Percentiles rank a stretch among this genome's conserved stretches.
These are phyloP conservation scores for Trissolcus japonicus DNA, from an alignment of 2,888 invertebrate genomes.

Conservation along the genomic window DNA sequence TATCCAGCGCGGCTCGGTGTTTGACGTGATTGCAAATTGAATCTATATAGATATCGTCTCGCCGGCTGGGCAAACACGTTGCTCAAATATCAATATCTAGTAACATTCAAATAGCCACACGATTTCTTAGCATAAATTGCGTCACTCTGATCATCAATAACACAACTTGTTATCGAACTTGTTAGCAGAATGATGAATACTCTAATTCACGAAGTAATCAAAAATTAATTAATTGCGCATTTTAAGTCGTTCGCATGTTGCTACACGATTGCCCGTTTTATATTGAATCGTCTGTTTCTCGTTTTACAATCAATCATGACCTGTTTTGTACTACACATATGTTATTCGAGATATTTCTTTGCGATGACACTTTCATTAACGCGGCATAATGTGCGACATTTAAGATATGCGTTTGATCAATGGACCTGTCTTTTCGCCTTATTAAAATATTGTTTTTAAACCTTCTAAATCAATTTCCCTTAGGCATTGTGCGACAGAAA, in stretches of 20 bases:
- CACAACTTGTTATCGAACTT: conserved; percentile 37
- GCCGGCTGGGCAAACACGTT: conserved; percentile 34
- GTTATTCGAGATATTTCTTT: too few relatives aligned
- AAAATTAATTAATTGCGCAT: conserved; percentile 46
- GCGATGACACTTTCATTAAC: neutral
- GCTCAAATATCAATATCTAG: conserved; percentile 46
- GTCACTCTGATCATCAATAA: conserved; percentile 31
- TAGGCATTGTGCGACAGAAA: too few relatives aligned
- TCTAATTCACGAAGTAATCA: conserved; percentile 42
- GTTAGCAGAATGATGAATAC: conserved; percentile 44
- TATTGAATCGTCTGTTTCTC: conserved; percentile 4
- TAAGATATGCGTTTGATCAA: conserved; percentile 8
- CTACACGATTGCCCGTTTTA: conserved; percentile 3
- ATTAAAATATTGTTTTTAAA: too few relatives aligned
- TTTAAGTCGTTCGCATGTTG: conserved; percentile 5
- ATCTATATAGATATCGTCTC: conserved; percentile 41
- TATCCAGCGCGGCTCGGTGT: conserved; percentile 31
- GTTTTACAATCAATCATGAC: conserved; percentile 5
- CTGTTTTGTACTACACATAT: conserved; percentile 10
- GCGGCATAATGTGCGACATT: neutral
- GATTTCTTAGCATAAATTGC: conserved; percentile 49
- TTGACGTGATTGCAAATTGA: conserved; percentile 49
- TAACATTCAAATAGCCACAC: conserved; percentile 22
- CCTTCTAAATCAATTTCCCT: too few relatives aligned
- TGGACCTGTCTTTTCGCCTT: neutral